phyloP scores from a whole-genome alignment of 2,888 invertebrate species.

The Eurytoma californica region DNA sequence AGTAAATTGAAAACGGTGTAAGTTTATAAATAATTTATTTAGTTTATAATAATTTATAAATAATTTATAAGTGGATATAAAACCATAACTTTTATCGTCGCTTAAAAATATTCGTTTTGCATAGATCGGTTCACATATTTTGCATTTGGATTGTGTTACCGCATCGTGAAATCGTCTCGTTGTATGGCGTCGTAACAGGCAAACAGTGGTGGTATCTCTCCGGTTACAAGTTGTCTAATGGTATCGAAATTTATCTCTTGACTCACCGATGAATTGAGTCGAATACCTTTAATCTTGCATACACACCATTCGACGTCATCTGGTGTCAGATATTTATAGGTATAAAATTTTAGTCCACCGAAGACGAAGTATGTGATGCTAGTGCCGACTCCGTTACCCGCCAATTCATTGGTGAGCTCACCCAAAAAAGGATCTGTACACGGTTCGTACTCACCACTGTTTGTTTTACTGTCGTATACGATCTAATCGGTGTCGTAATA shows the following conservation, averaged over 20 bases:
- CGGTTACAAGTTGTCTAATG: neutral
- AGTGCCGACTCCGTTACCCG: neutral
- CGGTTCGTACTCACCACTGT: too few relatives aligned
- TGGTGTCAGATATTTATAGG: neutral
- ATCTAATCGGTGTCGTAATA: too few relatives aligned
- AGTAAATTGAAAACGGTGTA: too few relatives aligned
- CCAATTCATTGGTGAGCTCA: neutral
- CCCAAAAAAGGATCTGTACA: neutral
- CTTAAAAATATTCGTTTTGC: too few relatives aligned
- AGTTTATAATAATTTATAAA: too few relatives aligned
- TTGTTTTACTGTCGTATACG: too few relatives aligned
- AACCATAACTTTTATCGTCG: too few relatives aligned
- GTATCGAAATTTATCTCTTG: neutral
- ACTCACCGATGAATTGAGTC: neutral
- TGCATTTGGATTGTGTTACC: neutral
- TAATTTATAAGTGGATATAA: too few relatives aligned
- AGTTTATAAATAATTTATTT: too few relatives aligned
- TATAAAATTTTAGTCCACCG: neutral
- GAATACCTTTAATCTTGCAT: neutral
- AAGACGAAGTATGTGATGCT: neutral
- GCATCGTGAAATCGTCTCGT: neutral
- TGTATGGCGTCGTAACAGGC: neutral
- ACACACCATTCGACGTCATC: neutral
- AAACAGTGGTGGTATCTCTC: neutral
- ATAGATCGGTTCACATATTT: neutral